These are phyloP conservation scores for Bradypus variegatus DNA, from an alignment of 2,797 vertebrate genomes.

Conservation along the genomic window DNA sequence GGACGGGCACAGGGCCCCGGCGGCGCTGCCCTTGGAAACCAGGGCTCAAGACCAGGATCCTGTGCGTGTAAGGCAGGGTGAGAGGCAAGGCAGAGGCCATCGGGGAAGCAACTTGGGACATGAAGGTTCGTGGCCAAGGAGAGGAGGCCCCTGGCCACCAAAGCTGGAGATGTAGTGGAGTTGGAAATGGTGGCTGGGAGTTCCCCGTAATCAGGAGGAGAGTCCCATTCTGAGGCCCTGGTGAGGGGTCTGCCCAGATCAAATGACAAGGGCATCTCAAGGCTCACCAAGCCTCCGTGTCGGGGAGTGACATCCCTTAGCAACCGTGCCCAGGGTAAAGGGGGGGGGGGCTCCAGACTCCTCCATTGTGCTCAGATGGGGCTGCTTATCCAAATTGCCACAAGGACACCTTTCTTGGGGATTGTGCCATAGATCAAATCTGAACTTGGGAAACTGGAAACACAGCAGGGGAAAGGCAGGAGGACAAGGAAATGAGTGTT, in stretches of 20 bases:
- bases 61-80: fast-evolving
- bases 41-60: not conserved
- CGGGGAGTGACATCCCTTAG: not conserved
- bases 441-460: not conserved
- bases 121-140: not conserved
- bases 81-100: not conserved
- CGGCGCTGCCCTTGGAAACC: not conserved
- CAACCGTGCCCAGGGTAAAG: not conserved
- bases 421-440: not conserved
- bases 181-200: not conserved
- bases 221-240: not conserved
- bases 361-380: too few species aligned
- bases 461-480: not conserved
- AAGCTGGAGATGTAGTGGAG: not conserved
- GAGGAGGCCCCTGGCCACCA: not conserved
- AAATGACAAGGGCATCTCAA: not conserved
- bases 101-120: too few species aligned
- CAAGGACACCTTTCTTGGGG: not conserved
- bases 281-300: not conserved
- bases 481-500: not conserved
- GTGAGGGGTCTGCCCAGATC: not conserved
- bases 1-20: fast-evolving
- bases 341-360: not conserved
- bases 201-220: not conserved
- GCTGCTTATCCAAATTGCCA: not conserved